These are phyloP conservation scores for Lycia hirtaria DNA, from an alignment of 2,888 invertebrate species.

Conservation along the genomic window DNA sequence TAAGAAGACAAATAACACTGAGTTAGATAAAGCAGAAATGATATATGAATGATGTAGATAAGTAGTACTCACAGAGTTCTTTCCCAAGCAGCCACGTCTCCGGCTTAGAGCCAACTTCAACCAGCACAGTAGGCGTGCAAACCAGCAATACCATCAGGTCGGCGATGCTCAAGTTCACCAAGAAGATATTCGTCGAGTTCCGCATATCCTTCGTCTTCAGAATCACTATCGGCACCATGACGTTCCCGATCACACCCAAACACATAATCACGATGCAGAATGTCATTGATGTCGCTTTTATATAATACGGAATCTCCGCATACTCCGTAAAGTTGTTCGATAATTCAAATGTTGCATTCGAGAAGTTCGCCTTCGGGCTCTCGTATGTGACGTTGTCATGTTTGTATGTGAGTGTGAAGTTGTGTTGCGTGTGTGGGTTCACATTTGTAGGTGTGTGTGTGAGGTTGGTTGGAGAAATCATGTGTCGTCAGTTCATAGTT, in stretches of 20 bases:
- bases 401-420: conserved; percentile 41
- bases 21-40: too few relatives aligned
- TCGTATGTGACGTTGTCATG: conserved; percentile 46
- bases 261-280: conserved; percentile 95
- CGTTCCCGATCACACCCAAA: conserved; percentile 95
- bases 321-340: conserved; percentile 72
- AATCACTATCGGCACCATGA: conserved; percentile 97
- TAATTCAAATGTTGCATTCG: conserved; percentile 53
- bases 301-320: conserved; percentile 92
- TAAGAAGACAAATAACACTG: too few relatives aligned
- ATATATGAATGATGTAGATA: too few relatives aligned
- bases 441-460: conserved; percentile 65
- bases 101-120: conserved; percentile 96
- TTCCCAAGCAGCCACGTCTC: conserved; percentile 97
- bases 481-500: conserved; percentile 69
- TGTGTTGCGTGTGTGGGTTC: conserved; percentile 50
- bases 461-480: conserved; percentile 76
- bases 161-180: conserved; percentile 96
- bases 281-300: conserved; percentile 94
- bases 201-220: conserved; percentile 96
- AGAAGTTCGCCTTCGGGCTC: conserved; percentile 36
- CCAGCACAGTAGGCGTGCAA: conserved; percentile 96
- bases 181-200: conserved; percentile 97
- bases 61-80: conserved; percentile 97
- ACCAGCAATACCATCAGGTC: conserved; percentile 96